Evolutionary conservation across 2,113 vertebrate genomes (phyloP).

Genomic region (Sorex araneus): DNA sequence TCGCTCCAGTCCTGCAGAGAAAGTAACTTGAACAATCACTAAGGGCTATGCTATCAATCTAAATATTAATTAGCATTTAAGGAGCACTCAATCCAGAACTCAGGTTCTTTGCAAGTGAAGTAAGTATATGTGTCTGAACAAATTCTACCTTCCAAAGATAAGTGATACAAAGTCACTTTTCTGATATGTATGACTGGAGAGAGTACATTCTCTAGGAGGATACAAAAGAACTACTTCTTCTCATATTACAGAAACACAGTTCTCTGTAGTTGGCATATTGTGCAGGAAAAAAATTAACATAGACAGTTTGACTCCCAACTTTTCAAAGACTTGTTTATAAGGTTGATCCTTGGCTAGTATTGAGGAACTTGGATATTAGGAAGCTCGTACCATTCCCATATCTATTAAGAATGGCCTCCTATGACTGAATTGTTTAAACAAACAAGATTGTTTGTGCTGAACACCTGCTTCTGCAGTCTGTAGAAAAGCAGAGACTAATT

Average conservation of each 20-base stretch:
- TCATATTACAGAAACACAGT: neutral
- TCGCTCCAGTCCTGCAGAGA: no score
- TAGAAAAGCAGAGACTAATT: neutral
- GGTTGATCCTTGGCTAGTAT: neutral
- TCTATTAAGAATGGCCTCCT: neutral
- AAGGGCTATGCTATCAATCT: neutral
- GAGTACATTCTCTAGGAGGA: neutral
- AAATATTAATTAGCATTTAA: neutral
- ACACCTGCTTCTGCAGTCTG: neutral
- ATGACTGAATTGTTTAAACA: neutral
- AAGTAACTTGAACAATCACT: constrained; percentile 31
- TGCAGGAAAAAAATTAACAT: neutral
- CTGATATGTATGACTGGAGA: neutral
- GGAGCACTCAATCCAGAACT: neutral
- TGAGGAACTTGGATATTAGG: neutral
- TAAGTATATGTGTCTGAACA: no score
- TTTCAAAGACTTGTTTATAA: neutral
- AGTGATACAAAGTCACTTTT: neutral
- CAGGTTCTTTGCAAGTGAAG: neutral
- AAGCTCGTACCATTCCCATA: neutral
- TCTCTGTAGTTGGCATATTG: neutral
- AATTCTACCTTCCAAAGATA: no score
- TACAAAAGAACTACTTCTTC: neutral
- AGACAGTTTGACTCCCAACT: neutral
- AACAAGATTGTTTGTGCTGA: neutral